Base-by-base conservation (phyloP, 2,797 vertebrate genomes). In the Enteromius unitaeniatus region DNA sequence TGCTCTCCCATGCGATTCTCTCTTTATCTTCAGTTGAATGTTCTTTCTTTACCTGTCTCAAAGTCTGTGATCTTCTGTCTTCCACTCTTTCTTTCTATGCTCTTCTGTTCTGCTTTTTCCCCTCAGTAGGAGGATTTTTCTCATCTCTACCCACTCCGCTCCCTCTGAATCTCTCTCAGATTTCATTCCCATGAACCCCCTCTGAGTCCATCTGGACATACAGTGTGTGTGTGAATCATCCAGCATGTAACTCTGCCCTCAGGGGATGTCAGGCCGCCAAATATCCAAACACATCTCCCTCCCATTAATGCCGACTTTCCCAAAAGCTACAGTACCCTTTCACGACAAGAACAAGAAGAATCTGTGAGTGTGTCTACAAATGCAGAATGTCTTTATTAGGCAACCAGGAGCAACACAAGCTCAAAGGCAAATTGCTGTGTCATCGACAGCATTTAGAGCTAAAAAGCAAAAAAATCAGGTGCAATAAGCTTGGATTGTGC, bases 151-250 rank as follows among this genome's bases (percentile, higher is more conserved):
- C 37, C 76, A 45, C 76, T 23, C 40, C 31, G 34, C 31, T 49
- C 19, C 17, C 51, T 55, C 58, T 31, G 37, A 64, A 60, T 55
- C 67, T 6, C 79, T 42, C 60, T 40, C 40, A 62, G 34, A 72
- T 55, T 58, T 65, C n/a, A 1, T 69, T 64, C 60, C 49, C 28
- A 45, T 42, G 62, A 55, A 45, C 55, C 34, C 19, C 53, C 76
- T 37, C 40, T 19, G 58, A 65, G 70, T 75, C 45, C 72, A 80
- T 80, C 72, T 76, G 78, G 69, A 75, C 73, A 55, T 55, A 47
- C 15, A 47, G 67, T 53, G 76, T 84, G 79, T 70, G 81, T 78
- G 62, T 79, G 64, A 78, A 79, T 78, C 74, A 45, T 60, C 15
- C 4, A 45, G 49, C 34, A 15, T 62, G 68, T 72, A 55, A 58